These are phyloP conservation scores for Himalopsyche phryganea DNA, from an alignment of 1,140 invertebrate species.

Conservation along the genomic window DNA sequence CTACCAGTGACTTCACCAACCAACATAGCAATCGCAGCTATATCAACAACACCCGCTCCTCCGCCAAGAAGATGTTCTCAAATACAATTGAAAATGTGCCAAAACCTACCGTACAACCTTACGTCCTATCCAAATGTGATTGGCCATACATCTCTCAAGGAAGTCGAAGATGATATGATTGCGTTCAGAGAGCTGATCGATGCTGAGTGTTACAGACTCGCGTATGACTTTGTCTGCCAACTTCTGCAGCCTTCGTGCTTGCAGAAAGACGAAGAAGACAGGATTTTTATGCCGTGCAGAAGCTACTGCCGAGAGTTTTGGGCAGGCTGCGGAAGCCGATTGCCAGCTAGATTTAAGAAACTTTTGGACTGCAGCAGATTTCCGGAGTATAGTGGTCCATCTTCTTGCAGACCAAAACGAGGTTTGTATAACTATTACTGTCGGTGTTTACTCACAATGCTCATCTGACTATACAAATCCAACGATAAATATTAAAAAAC, in stretches of 20 bases:
- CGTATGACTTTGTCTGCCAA: slow-evolving; percentile 83
- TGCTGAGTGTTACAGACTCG: slow-evolving; percentile 79
- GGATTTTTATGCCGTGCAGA: slow-evolving; percentile 69
- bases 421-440: slow-evolving; percentile 48
- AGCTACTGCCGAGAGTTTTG: slow-evolving; percentile 84
- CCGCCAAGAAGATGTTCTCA: slow-evolving; percentile 65
- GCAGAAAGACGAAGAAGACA: slow-evolving; percentile 48
- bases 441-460: background rate
- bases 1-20: slow-evolving; percentile 52
- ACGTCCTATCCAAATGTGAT: slow-evolving; percentile 84
- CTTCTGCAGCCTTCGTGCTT: slow-evolving; percentile 76
- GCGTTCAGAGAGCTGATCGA: slow-evolving; percentile 82
- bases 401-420: slow-evolving; percentile 71
- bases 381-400: slow-evolving; percentile 70
- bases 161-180: slow-evolving; percentile 73
- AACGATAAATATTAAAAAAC: no score
- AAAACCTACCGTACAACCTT: slow-evolving; percentile 68
- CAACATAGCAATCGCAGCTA: slow-evolving; percentile 37
- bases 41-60: slow-evolving; percentile 49
- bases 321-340: slow-evolving; percentile 71
- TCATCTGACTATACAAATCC: no score
- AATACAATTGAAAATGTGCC: slow-evolving; percentile 68
- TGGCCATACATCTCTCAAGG: slow-evolving; percentile 60
- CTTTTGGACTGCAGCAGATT: slow-evolving; percentile 76
- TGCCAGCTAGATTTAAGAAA: slow-evolving; percentile 66